phyloP scores from a whole-genome alignment of 2,888 invertebrate species.

The Idaea straminata region DNA sequence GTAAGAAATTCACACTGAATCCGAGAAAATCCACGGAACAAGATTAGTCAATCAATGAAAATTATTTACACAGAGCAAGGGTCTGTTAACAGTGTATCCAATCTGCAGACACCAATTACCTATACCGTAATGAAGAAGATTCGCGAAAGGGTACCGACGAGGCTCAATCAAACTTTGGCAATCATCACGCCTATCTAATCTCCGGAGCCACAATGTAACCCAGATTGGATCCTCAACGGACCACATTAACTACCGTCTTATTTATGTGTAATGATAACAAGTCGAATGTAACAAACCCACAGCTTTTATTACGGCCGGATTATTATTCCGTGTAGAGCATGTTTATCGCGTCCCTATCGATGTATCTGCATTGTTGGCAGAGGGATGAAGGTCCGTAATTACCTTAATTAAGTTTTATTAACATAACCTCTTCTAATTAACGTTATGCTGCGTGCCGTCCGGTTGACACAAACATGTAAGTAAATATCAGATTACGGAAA shows the following conservation, averaged over 20 bases:
- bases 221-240: conserved; percentile 60
- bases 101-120: conserved; percentile 60
- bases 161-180: conserved; percentile 76
- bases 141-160: conserved; percentile 65
- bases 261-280: conserved; percentile 66
- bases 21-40: too few species aligned
- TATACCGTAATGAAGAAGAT: conserved; percentile 63
- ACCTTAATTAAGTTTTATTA: conserved; percentile 32
- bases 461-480: neutral
- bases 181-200: conserved; percentile 75
- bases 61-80: conserved; percentile 42
- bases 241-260: conserved; percentile 61
- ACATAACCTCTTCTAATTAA: conserved; percentile 24
- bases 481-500: neutral
- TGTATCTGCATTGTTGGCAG: conserved; percentile 29
- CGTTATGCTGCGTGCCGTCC: conserved; percentile 9
- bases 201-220: conserved; percentile 69
- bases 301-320: conserved; percentile 39
- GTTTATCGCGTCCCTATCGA: conserved; percentile 30
- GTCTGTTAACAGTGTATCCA: conserved; percentile 47
- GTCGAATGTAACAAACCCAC: conserved; percentile 30
- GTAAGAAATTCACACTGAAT: too few species aligned
- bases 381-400: conserved; percentile 28
- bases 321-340: conserved; percentile 31
- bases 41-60: conserved; percentile 15